Conservation (phyloP, 2,888 invertebrate genomes). For the Mythimna albipuncta region DNA sequence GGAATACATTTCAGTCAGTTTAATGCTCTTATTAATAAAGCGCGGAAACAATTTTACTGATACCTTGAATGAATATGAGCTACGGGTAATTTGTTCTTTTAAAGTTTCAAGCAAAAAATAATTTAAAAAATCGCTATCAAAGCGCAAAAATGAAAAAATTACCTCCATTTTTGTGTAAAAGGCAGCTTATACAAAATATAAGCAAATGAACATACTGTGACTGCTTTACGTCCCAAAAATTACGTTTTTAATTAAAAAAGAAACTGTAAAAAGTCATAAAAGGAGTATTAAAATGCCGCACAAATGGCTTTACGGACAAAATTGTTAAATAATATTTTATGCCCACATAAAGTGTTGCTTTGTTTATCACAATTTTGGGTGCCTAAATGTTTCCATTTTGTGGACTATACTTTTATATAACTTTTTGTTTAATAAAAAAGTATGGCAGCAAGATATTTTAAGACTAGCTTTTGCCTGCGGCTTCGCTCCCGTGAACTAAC, state of each 20-base stretch:
- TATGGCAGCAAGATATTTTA: no score
- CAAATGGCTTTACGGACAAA: constrained; percentile 23
- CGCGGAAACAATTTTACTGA: background rate
- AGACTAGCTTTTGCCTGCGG: no score
- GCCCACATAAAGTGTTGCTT: constrained; percentile 28
- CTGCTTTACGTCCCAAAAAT: constrained; percentile 7
- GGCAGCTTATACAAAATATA: background rate
- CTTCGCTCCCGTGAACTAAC: no score
- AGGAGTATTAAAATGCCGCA: constrained; percentile 29
- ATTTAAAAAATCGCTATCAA: background rate
- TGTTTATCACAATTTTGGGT: constrained; percentile 14
- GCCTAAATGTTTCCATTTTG: background rate
- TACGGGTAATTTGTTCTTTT: no score
- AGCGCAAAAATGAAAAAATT: background rate
- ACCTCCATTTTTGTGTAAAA: background rate
- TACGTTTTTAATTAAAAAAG: constrained; percentile 41
- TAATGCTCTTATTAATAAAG: background rate
- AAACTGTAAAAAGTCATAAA: constrained; percentile 27
- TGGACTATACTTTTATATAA: background rate
- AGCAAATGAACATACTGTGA: constrained; percentile 17
- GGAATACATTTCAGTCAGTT: no score
- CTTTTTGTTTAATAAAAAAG: background rate
- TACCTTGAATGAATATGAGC: no score
- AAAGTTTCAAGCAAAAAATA: no score
- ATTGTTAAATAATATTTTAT: constrained; percentile 46